Conservation (phyloP, 2,113 vertebrate genomes). For the Bombycilla garrulus region DNA sequence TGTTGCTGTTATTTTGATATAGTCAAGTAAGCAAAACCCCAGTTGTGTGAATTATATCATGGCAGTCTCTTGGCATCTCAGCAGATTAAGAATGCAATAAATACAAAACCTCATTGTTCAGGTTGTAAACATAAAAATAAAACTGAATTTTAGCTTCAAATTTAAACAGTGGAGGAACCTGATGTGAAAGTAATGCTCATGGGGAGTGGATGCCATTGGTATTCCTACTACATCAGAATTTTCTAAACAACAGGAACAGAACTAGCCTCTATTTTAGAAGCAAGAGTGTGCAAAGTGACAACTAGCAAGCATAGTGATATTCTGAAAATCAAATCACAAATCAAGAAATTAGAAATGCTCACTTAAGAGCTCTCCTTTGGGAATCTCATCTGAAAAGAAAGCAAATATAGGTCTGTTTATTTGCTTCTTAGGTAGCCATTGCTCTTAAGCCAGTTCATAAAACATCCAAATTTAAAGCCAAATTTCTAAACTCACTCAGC, state of each 20-base stretch:
- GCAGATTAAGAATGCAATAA: not conserved
- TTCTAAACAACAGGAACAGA: not conserved
- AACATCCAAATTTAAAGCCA: not conserved
- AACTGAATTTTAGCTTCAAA: not conserved
- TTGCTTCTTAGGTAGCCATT: not conserved
- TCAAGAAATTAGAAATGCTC: not conserved
- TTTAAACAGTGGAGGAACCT: not conserved
- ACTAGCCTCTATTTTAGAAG: not conserved
- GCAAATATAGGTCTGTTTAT: not conserved
- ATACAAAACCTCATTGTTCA: not conserved
- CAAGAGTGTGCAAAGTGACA: not conserved
- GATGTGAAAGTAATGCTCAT: not conserved
- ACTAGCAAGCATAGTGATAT: not conserved
- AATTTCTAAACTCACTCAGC: not conserved
- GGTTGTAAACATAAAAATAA: not conserved
- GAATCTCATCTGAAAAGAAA: not conserved
- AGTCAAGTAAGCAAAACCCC: not conserved
- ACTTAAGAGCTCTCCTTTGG: not conserved
- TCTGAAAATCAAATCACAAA: not conserved
- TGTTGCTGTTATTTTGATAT: not conserved
- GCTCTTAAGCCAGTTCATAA: not conserved
- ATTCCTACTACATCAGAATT: not conserved
- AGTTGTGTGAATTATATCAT: not conserved
- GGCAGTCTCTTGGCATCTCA: not conserved
- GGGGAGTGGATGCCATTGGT: not conserved